Evolutionary conservation across 2,113 vertebrate species (phyloP).

Genomic region (Eira barbara): DNA sequence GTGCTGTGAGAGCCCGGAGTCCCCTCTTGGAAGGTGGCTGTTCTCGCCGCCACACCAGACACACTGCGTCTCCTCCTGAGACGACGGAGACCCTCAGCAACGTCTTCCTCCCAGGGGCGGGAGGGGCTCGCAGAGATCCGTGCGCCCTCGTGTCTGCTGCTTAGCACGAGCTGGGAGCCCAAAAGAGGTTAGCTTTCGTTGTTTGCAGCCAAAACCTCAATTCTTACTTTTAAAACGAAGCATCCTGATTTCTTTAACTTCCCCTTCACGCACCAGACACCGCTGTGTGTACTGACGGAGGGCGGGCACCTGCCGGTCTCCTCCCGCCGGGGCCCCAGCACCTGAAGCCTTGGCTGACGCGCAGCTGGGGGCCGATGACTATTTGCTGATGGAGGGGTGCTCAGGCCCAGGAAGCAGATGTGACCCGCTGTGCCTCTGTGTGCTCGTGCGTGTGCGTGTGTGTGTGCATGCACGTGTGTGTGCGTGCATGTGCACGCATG

Average conservation of each 20-base stretch:
- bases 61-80: neutral
- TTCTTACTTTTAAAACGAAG: neutral
- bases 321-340: neutral
- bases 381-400: neutral
- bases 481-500: too few relatives aligned
- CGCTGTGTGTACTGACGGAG: too few relatives aligned
- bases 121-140: neutral
- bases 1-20: neutral
- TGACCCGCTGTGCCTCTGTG: neutral
- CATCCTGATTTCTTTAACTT: neutral
- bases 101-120: neutral
- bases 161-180: neutral
- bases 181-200: neutral
- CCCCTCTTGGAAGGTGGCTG: neutral
- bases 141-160: too few relatives aligned
- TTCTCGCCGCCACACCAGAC: neutral
- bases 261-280: neutral
- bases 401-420: neutral
- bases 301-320: neutral
- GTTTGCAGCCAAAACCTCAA: neutral
- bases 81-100: neutral
- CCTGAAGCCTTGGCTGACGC: rapidly evolving
- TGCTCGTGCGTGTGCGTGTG: too few relatives aligned
- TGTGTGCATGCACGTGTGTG: too few relatives aligned
- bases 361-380: neutral